A percentile compares a stretch with the other conserved stretches of the same genome.
phyloP scores from a whole-genome alignment of 1,140 invertebrate species.

The Macrotrachela quadricornifera region DNA sequence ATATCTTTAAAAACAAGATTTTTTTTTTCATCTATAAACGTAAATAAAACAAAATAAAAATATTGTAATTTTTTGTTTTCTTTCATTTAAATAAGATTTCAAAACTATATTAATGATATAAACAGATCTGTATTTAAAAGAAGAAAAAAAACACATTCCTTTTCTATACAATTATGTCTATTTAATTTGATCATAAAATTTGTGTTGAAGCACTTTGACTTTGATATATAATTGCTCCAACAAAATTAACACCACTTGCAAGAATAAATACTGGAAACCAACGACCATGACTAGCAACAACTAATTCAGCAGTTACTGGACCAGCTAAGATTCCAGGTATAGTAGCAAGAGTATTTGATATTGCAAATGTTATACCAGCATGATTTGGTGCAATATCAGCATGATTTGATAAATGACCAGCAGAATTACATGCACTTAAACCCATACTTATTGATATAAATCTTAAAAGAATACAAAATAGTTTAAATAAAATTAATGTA shows the following conservation, averaged over 20 bases:
- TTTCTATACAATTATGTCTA: too few species aligned
- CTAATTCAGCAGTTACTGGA: constrained; percentile 52
- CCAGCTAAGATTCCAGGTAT: constrained; percentile 55
- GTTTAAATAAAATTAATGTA: neutral
- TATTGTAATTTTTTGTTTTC: too few species aligned
- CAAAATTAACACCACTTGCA: constrained; percentile 49
- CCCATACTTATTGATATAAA: constrained; percentile 56
- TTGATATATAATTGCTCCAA: constrained; percentile 48
- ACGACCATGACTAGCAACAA: constrained; percentile 45
- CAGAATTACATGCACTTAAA: constrained; percentile 51
- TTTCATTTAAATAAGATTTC: too few species aligned
- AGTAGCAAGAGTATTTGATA: constrained; percentile 55
- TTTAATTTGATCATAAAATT: neutral
- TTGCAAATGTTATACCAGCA: constrained; percentile 54
- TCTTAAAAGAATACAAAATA: constrained; percentile 21
- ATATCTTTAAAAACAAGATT: too few species aligned
- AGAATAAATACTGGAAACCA: constrained; percentile 56
- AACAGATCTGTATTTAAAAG: too few species aligned
- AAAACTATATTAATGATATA: too few species aligned
- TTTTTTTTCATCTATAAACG: too few species aligned
- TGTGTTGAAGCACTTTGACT: constrained; percentile 6
- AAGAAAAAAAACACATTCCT: too few species aligned
- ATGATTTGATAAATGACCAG: constrained; percentile 55
- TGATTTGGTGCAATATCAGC: constrained; percentile 56
- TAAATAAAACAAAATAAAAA: too few species aligned